Evolutionary conservation across 2,888 invertebrate genomes (phyloP).

Genomic region (Lochmaea capreae): DNA sequence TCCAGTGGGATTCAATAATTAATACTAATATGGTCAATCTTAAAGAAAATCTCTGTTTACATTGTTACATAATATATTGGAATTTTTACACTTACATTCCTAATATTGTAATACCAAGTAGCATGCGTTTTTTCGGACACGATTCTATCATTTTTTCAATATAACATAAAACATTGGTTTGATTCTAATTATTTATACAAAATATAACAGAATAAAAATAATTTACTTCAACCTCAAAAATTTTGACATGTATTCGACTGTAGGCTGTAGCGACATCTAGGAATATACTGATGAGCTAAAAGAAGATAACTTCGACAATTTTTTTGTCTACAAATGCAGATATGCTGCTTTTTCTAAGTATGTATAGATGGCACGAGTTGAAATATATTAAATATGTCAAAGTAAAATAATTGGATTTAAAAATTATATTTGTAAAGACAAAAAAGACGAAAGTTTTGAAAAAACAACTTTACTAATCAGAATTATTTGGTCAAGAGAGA

Average conservation of each 20-base stretch:
- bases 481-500: neutral
- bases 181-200: neutral
- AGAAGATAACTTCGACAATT: neutral
- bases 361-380: too few relatives aligned
- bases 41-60: conserved; percentile 29
- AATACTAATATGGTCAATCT: conserved; percentile 85
- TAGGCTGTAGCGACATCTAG: neutral
- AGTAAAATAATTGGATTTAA: too few relatives aligned
- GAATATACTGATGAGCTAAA: neutral
- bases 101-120: conserved; percentile 79
- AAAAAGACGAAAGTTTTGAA: too few relatives aligned
- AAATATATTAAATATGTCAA: too few relatives aligned
- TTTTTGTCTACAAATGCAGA: too few relatives aligned
- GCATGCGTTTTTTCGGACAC: conserved; percentile 86
- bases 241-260: too few relatives aligned
- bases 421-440: too few relatives aligned
- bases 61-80: conserved; percentile 8
- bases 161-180: neutral
- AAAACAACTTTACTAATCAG: too few relatives aligned
- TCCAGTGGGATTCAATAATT: conserved; percentile 83
- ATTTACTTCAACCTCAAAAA: neutral
- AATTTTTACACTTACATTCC: conserved; percentile 73
- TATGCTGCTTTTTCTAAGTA: too few relatives aligned
- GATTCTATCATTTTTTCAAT: conserved; percentile 79
- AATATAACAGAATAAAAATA: neutral